Conservation (phyloP, 2,888 invertebrate species). For the Campopleginae sp. region DNA sequence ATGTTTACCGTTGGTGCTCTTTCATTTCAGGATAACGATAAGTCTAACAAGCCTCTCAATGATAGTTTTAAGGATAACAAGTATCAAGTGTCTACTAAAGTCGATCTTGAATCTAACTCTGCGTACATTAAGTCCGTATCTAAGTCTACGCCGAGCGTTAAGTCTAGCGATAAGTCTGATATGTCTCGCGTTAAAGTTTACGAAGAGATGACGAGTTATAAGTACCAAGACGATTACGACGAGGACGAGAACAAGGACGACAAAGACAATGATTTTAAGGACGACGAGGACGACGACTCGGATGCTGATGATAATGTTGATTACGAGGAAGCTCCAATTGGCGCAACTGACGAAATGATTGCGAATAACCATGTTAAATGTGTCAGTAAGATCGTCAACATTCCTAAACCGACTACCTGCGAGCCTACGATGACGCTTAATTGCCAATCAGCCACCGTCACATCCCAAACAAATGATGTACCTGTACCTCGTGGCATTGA, state of each 20-base stretch:
- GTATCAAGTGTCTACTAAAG: constrained; percentile 78
- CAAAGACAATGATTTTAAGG: constrained; percentile 73
- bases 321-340: constrained; percentile 63
- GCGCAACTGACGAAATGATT: constrained; percentile 60
- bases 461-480: constrained; percentile 83
- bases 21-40: constrained; percentile 85
- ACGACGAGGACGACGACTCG: constrained; percentile 71
- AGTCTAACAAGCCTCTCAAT: constrained; percentile 77
- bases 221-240: constrained; percentile 13
- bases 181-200: constrained; percentile 73
- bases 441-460: constrained; percentile 83
- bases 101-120: constrained; percentile 80
- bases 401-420: constrained; percentile 84
- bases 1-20: constrained; percentile 85
- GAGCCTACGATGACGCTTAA: constrained; percentile 84
- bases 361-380: constrained; percentile 58
- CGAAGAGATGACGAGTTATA: constrained; percentile 31
- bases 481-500: constrained; percentile 79
- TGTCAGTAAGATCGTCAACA: constrained; percentile 80
- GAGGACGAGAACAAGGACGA: constrained; percentile 27
- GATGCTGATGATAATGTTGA: constrained; percentile 62
- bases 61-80: constrained; percentile 76
- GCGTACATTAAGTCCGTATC: constrained; percentile 81
- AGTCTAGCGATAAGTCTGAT: constrained; percentile 82
- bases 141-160: constrained; percentile 82